phyloP scores from a whole-genome alignment of 2,113 vertebrate genomes.

The Paramisgurnus dabryanus region DNA sequence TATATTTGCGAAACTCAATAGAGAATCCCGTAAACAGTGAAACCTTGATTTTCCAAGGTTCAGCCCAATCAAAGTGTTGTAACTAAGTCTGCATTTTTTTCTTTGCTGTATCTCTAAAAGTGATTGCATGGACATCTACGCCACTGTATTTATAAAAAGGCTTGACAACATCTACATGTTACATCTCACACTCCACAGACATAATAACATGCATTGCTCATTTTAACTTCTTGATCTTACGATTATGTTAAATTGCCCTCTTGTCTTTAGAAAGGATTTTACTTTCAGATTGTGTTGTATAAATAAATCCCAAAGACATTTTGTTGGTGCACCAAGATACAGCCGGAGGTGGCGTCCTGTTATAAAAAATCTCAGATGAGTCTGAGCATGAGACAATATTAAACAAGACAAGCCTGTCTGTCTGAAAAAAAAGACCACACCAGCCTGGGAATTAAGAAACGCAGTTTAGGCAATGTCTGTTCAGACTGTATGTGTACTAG shows the following conservation, averaged over 20 bases:
- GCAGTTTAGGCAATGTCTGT: not conserved
- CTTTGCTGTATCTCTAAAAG: not conserved
- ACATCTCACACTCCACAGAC: not conserved
- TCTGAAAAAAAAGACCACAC: not conserved
- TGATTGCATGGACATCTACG: not conserved
- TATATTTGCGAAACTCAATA: slow-evolving; percentile 14
- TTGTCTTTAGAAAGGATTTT: no score
- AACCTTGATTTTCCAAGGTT: slow-evolving; percentile 3
- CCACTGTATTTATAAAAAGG: not conserved
- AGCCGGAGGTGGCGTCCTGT: slow-evolving; percentile 17
- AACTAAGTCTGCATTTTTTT: not conserved
- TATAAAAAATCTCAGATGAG: not conserved
- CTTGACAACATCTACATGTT: not conserved
- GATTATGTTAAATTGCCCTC: no score
- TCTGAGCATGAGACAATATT: not conserved
- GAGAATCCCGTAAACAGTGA: not conserved
- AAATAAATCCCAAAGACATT: not conserved
- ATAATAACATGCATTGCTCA: not conserved
- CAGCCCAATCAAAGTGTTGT: not conserved
- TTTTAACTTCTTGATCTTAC: not conserved
- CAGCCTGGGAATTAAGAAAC: not conserved
- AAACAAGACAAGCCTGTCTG: slow-evolving; percentile 8
- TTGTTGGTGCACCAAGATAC: not conserved
- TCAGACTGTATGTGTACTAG: not conserved
- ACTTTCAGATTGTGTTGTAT: no score